Evolutionary conservation across 2,797 vertebrate genomes (phyloP).

Genomic region (Cynodonichthys magdalenae): DNA sequence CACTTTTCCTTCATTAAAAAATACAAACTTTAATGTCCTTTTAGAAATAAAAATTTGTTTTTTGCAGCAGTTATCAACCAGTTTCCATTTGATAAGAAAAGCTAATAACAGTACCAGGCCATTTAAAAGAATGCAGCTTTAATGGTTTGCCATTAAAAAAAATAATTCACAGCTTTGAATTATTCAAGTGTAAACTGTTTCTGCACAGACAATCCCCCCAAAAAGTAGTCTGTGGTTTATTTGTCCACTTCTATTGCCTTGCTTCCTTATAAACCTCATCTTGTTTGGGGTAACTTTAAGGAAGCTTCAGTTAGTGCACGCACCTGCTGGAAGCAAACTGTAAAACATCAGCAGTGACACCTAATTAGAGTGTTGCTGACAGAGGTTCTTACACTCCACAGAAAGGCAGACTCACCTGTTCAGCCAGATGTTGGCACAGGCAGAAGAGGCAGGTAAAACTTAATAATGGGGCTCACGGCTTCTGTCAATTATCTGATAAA

Average conservation of each 20-base stretch:
- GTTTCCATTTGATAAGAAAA: constrained; percentile 11
- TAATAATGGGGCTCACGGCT: constrained; percentile 3
- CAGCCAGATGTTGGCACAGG: constrained; percentile 24
- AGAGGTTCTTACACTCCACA: constrained; percentile 42
- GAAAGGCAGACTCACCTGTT: constrained; percentile 31
- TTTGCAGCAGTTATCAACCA: neutral
- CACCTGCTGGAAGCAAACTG: constrained; percentile 58
- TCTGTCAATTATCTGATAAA: constrained; percentile 11
- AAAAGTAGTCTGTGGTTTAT: constrained; percentile 11
- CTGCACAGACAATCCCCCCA: no score
- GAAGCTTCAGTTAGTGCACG: constrained; percentile 21
- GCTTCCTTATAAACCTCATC: neutral
- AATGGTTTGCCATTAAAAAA: no score
- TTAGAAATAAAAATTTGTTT: neutral
- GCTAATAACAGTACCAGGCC: neutral
- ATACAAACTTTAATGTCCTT: neutral
- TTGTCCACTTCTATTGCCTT: constrained; percentile 2
- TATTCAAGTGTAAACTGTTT: neutral
- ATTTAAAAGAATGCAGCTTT: no score
- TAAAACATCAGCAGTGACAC: constrained; percentile 35
- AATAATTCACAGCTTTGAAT: neutral
- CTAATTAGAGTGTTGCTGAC: constrained; percentile 57
- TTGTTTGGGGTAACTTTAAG: constrained; percentile 25
- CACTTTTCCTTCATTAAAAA: neutral
- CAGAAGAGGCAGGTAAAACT: constrained; percentile 1